Conservation (phyloP, 2,113 vertebrate species). For the Saccopteryx leptura region DNA sequence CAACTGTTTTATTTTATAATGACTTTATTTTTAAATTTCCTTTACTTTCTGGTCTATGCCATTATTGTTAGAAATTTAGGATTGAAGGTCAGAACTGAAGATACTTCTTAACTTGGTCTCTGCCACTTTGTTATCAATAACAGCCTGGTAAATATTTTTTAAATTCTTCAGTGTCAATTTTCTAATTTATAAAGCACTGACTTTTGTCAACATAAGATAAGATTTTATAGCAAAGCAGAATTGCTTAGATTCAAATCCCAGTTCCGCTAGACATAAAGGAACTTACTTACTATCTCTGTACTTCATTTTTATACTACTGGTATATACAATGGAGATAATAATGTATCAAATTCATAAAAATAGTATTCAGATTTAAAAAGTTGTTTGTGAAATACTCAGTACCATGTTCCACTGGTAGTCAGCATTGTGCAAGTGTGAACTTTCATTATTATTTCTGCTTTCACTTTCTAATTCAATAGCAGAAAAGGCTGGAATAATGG, state of each 20-base stretch:
- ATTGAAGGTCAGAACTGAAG: not conserved
- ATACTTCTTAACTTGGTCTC: not conserved
- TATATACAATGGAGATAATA: not conserved
- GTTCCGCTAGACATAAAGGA: not conserved
- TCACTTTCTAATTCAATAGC: not conserved
- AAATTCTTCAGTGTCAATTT: not conserved
- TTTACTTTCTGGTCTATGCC: not conserved
- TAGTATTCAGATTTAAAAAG: not conserved
- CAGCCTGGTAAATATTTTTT: not conserved
- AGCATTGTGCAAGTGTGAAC: not conserved
- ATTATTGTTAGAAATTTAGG: not conserved
- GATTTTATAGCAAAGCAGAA: not conserved
- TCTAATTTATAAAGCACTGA: not conserved
- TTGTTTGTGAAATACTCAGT: not conserved
- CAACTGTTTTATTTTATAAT: not conserved
- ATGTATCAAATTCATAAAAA: not conserved
- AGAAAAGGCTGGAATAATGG: not conserved
- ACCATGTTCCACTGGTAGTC: not conserved
- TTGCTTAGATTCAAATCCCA: not conserved
- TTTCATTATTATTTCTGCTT: not conserved
- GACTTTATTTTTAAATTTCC: not conserved
- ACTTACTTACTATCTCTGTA: not conserved
- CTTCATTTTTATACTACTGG: not conserved
- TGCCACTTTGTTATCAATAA: not conserved
- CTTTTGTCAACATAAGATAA: not conserved